phyloP scores from a whole-genome alignment of 2,888 invertebrate genomes.

The Drosophila pegasa region DNA sequence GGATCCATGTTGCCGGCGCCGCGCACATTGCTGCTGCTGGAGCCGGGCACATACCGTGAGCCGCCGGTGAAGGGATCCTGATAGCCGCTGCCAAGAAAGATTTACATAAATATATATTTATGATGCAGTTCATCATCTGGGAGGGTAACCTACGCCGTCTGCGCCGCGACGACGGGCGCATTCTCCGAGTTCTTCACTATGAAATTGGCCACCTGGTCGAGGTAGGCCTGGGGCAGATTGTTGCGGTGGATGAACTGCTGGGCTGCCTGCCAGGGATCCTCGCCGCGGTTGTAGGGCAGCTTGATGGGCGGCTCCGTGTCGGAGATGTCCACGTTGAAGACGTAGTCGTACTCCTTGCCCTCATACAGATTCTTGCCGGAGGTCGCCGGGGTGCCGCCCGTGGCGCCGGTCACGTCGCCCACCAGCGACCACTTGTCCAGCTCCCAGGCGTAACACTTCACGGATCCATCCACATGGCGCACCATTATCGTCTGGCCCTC shows the following conservation, averaged over 20 bases:
- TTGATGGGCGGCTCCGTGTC: constrained; percentile 95
- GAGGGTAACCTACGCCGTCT: constrained; percentile 58
- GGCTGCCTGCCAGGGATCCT: constrained; percentile 97
- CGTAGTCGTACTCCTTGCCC: constrained; percentile 97
- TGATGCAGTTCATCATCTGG: not conserved
- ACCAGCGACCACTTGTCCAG: constrained; percentile 92
- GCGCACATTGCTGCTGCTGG: constrained; percentile 69
- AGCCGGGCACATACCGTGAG: constrained; percentile 88
- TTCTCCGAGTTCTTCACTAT: constrained; percentile 91
- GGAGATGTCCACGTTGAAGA: constrained; percentile 97
- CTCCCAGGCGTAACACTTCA: constrained; percentile 93
- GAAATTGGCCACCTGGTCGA: constrained; percentile 97
- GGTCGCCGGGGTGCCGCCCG: constrained; percentile 88
- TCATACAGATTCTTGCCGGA: constrained; percentile 92
- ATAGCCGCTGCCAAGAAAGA: constrained; percentile 80
- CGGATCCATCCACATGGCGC: constrained; percentile 88
- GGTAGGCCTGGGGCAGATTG: constrained; percentile 92
- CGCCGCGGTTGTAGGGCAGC: constrained; percentile 94
- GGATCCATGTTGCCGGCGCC: constrained; percentile 87
- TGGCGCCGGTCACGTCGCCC: constrained; percentile 94
- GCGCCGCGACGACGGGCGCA: constrained; percentile 32
- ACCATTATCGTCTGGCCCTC: constrained; percentile 95
- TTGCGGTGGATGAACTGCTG: constrained; percentile 95
- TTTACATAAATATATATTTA: not conserved
- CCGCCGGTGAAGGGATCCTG: constrained; percentile 90